A percentile compares a stretch with the other conserved stretches of the same genome.
These are phyloP conservation scores for Steinernema scapterisci DNA, from an alignment of 2,888 invertebrate genomes.

Conservation along the genomic window DNA sequence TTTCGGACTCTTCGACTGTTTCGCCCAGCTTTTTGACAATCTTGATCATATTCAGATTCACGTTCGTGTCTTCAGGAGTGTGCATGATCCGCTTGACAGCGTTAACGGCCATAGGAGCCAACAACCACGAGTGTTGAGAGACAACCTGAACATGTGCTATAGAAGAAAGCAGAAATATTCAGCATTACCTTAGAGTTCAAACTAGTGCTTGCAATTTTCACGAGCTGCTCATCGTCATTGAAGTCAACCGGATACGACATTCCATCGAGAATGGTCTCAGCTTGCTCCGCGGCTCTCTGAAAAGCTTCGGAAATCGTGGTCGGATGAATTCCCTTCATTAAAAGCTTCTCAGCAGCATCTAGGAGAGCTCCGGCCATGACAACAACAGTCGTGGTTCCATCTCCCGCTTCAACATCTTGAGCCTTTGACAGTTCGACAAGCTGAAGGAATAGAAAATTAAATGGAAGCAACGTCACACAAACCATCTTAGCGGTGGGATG, in stretches of 20 bases:
- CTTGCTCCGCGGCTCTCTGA: constrained; percentile 79
- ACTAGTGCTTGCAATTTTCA: constrained; percentile 95
- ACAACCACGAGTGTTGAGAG: constrained; percentile 90
- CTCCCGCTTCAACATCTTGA: constrained; percentile 96
- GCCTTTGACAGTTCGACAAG: constrained; percentile 96
- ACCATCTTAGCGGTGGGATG: constrained; percentile 99
- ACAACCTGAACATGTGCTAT: constrained; percentile 87
- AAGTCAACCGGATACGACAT: constrained; percentile 88
- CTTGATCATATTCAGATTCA: constrained; percentile 91
- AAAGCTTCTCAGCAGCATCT: constrained; percentile 88
- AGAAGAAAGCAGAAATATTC: no score
- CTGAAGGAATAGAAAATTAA: constrained; percentile 71
- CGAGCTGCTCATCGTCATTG: constrained; percentile 81
- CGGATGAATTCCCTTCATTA: constrained; percentile 93
- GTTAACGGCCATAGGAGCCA: constrained; percentile 96
- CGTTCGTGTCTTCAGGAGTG: constrained; percentile 77
- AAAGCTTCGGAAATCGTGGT: constrained; percentile 96
- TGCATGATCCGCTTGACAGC: constrained; percentile 87
- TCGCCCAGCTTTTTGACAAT: constrained; percentile 90
- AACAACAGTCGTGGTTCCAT: constrained; percentile 98
- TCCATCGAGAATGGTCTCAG: constrained; percentile 76
- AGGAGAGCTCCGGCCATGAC: constrained; percentile 93
- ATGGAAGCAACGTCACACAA: not conserved
- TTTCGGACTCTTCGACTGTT: constrained; percentile 84
- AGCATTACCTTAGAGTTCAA: constrained; percentile 89